Evolutionary conservation across 2,888 invertebrate species (phyloP).

Genomic region (Drosophila nr. perissopoda): DNA sequence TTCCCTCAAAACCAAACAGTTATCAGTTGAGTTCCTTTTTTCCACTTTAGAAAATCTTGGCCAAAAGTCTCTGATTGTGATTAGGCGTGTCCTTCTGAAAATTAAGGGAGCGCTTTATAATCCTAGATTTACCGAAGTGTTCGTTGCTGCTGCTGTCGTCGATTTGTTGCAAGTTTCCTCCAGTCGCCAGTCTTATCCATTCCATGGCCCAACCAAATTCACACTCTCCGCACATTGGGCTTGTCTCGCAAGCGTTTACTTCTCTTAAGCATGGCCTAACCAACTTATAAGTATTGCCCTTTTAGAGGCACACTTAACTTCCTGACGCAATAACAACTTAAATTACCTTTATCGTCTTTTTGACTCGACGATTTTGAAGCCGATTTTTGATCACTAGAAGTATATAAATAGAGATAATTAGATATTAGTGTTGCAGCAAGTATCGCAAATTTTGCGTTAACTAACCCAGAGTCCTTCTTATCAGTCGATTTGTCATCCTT

Average conservation of each 20-base stretch:
- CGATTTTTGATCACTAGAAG: constrained; percentile 75
- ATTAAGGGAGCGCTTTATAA: neutral
- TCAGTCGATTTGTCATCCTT: constrained; percentile 85
- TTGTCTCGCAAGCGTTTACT: constrained; percentile 40
- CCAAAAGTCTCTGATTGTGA: neutral
- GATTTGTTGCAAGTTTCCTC: neutral
- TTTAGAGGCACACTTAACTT: constrained; percentile 48
- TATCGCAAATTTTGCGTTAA: constrained; percentile 48
- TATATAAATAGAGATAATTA: constrained; percentile 8
- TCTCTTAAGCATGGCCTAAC: constrained; percentile 48
- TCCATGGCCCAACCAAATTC: constrained; percentile 73
- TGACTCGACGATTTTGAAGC: constrained; percentile 76
- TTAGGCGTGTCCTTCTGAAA: neutral
- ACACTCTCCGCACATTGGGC: constrained; percentile 71
- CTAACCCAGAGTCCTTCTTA: constrained; percentile 86
- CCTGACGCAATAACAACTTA: constrained; percentile 52
- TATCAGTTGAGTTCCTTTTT: neutral
- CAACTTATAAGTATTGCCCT: constrained; percentile 45
- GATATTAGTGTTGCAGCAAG: constrained; percentile 3
- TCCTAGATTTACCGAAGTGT: constrained; percentile 1
- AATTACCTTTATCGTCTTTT: constrained; percentile 85
- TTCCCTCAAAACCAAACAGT: neutral
- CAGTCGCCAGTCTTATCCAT: constrained; percentile 10
- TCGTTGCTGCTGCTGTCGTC: neutral
- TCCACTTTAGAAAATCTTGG: neutral